Conservation (phyloP, 2,888 invertebrate species). For the Tetanocera ferruginea region DNA sequence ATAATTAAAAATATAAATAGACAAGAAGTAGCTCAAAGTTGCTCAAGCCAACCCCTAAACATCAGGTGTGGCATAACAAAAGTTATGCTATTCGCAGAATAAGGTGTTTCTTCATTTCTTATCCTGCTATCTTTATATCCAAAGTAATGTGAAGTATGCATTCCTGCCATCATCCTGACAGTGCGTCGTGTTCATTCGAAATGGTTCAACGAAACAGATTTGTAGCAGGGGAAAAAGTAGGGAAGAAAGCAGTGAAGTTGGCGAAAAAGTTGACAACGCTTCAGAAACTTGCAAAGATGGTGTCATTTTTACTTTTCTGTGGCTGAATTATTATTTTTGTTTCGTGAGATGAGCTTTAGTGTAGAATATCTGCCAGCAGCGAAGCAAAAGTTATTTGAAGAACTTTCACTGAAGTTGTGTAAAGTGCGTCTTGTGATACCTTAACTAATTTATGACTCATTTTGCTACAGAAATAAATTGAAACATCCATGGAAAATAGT, state of each 20-base stretch:
- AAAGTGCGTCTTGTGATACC: background rate
- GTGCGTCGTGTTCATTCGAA: background rate
- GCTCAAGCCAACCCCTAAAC: constrained; percentile 40
- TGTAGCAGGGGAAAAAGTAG: background rate
- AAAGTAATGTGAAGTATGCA: background rate
- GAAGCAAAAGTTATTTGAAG: background rate
- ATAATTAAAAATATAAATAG: constrained; percentile 53
- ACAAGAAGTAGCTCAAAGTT: constrained; percentile 46
- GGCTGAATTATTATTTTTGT: constrained; percentile 6
- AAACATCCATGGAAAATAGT: no score
- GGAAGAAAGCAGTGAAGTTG: background rate
- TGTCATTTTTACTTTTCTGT: background rate
- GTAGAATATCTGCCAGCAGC: no score
- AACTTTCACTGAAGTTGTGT: background rate
- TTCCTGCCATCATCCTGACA: background rate
- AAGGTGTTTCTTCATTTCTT: no score
- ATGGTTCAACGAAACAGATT: background rate
- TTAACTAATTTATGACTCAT: no score
- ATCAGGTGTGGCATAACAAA: background rate
- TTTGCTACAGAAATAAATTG: no score
- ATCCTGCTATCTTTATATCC: no score
- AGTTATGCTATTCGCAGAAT: background rate
- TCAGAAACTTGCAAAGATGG: background rate
- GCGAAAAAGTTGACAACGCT: background rate
- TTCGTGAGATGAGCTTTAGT: background rate